Base-by-base conservation (phyloP, 1,140 invertebrate genomes). In the Cydia splendana region DNA sequence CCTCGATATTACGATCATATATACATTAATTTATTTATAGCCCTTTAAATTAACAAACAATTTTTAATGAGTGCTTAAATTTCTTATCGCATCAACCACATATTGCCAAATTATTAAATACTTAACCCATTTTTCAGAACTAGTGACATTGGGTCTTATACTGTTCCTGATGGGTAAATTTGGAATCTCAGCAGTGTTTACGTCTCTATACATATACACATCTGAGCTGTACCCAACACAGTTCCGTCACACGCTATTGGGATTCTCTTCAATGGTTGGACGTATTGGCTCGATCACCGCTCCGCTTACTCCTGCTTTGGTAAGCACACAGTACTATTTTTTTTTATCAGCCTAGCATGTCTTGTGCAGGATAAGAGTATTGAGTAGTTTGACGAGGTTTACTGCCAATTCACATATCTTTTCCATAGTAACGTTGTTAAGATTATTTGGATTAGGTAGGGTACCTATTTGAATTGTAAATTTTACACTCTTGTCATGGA, bases 151-250 rank as follows among this genome's bases (percentile, higher is more conserved):
- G 2, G 90, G 92, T n/a, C 79, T 95, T 48, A 76, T 92, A n/a
- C 53, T 94, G 4, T 95, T 94, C 78, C 87, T 96, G 74, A 80
- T 94, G 2, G 96, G 96, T 2, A 96, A 96, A 87, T 95, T 95
- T 83, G 94, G 94, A 30, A 96, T 95, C 65, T 94, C 95, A 0
- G 89, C 94, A 74, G 93, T 95, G 13, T 95, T 95, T 83, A 93
- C 94, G 48, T 93, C 94, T 2, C 83, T 96, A 12, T 96, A 96
- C 84, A 91, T 96, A 71, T 95, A 94, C 77, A 96, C 95, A 0
- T 94, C 95, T 2, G 96, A 96, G 88, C 92, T 96, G 84, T 96
- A 95, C 79, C 96, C 96, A 1, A 96, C 96, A 1, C 94, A 94
- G 79, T 91, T 95, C 67, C 92, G 95, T 2, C 95, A 95, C 80